Evolutionary conservation across 2,113 vertebrate genomes (phyloP).

Genomic region (Charadrius vociferus): DNA sequence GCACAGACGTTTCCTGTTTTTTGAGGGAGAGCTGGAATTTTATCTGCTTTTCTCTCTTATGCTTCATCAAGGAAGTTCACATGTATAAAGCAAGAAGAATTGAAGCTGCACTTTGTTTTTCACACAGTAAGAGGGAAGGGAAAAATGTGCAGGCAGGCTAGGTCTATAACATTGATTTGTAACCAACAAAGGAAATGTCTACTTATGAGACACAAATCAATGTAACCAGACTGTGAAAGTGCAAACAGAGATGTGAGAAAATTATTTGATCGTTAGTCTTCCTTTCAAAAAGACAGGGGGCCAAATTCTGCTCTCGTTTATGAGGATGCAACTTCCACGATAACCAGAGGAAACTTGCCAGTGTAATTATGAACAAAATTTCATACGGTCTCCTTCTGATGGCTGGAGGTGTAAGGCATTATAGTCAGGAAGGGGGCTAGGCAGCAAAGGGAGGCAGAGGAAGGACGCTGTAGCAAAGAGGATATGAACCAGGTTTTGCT

Average conservation of each 20-base stretch:
- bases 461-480: neutral
- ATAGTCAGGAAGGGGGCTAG: neutral
- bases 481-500: constrained; percentile 9
- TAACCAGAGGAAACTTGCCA: neutral
- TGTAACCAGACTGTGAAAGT: constrained; percentile 78
- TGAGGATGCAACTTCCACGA: neutral
- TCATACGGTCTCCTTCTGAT: neutral
- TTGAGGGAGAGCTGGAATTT: constrained; percentile 32
- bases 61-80: constrained; percentile 60
- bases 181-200: constrained; percentile 80
- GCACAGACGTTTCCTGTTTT: constrained; percentile 13
- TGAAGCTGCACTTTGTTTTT: constrained; percentile 57
- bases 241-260: constrained; percentile 83
- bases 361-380: neutral
- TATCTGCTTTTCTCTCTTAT: constrained; percentile 35
- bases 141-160: constrained; percentile 59
- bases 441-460: neutral
- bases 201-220: constrained; percentile 83
- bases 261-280: constrained; percentile 78
- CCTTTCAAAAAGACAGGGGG: constrained; percentile 55
- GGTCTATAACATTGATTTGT: constrained; percentile 81
- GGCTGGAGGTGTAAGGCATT: constrained; percentile 4
- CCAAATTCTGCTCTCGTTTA: constrained; percentile 32
- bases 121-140: constrained; percentile 14
- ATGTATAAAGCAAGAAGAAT: constrained; percentile 54